These are phyloP conservation scores for Chaenocephalus aceratus DNA, from an alignment of 2,113 vertebrate species.

Conservation along the genomic window DNA sequence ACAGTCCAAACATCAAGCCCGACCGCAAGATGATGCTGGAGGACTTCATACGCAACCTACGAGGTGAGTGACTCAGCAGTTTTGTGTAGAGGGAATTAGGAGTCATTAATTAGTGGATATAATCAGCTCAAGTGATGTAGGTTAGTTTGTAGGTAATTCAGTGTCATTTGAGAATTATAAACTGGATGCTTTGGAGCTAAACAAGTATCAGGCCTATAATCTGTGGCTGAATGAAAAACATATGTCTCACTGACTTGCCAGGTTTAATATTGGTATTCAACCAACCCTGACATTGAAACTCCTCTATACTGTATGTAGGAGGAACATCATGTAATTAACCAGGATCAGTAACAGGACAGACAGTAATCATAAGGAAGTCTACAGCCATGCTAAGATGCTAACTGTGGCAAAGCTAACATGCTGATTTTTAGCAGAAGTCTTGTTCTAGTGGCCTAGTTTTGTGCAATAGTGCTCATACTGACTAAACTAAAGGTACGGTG, in stretches of 20 bases:
- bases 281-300: not conserved
- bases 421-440: not conserved
- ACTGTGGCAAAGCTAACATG: not conserved
- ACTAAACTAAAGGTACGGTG: not conserved
- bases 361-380: not conserved
- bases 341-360: not conserved
- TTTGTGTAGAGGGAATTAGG: not conserved
- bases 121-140: constrained; percentile 7
- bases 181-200: constrained; percentile 4
- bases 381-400: not conserved
- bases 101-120: constrained; percentile 20
- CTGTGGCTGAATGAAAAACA: not conserved
- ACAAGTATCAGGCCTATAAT: not conserved
- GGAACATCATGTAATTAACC: not conserved
- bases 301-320: not conserved
- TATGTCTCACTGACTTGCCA: not conserved
- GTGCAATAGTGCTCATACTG: too few species aligned
- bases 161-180: not conserved
- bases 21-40: constrained; percentile 99
- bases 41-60: constrained; percentile 97
- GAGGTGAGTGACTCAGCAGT: constrained; percentile 85
- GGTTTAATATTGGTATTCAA: not conserved
- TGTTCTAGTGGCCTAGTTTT: not conserved
- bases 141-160: not conserved
- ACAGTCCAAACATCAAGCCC: constrained; percentile 98